phyloP scores from a whole-genome alignment of 30 jellyfish, hydroid and myxozoan species.

The Chironex yamaguchii region DNA sequence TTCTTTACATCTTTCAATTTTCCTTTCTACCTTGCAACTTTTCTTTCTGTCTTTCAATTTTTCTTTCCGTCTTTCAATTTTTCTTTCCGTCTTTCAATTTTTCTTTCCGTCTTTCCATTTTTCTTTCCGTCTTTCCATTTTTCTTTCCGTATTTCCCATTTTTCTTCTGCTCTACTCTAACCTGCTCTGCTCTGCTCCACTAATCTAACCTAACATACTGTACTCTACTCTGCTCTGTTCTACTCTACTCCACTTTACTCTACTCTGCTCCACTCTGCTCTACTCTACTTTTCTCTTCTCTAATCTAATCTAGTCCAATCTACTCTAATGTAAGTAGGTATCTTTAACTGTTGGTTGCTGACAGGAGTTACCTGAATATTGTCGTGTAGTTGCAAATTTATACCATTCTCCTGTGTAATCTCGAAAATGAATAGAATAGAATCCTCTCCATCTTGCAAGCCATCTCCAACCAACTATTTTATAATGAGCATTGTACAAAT shows the following conservation, averaged over 20 bases:
- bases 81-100: too few relatives aligned
- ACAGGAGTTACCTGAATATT: not conserved
- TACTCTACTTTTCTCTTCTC: not conserved
- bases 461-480: not conserved
- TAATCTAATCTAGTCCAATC: too few relatives aligned
- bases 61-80: too few relatives aligned
- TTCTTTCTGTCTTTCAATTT: too few relatives aligned
- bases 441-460: not conserved
- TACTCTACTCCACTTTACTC: not conserved
- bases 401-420: not conserved
- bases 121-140: too few relatives aligned
- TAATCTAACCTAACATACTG: not conserved
- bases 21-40: too few relatives aligned
- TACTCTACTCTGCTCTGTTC: not conserved
- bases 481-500: not conserved
- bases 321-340: too few relatives aligned
- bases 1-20: too few relatives aligned
- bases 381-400: not conserved
- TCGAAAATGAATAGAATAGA: not conserved
- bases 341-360: too few relatives aligned
- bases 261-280: not conserved
- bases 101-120: too few relatives aligned
- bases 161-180: not conserved
- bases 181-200: not conserved
- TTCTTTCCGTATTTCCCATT: too few relatives aligned